Conservation (phyloP, 2,113 vertebrate genomes). For the Brachyistius frenatus region DNA sequence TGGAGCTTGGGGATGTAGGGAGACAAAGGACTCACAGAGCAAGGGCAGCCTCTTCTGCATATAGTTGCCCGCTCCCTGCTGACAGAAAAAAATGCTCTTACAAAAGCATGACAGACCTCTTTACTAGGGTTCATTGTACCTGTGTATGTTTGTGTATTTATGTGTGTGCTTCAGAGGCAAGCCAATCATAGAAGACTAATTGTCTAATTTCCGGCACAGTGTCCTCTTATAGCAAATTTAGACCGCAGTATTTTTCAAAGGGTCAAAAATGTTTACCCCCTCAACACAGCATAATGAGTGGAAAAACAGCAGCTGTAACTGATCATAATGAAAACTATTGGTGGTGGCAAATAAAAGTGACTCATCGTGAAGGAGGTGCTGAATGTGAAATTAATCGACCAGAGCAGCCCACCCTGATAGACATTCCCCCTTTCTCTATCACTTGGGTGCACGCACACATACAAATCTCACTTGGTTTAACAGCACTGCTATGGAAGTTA, state of each 20-base stretch:
- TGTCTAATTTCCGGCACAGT: conserved; percentile 16
- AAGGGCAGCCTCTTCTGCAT: conserved; percentile 76
- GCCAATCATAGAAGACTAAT: too few relatives aligned
- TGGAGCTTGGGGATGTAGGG: conserved; percentile 76
- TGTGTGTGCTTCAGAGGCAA: neutral
- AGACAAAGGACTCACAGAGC: conserved; percentile 81
- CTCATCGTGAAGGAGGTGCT: conserved; percentile 62
- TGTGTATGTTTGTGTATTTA: conserved; percentile 9
- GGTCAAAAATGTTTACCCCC: conserved; percentile 46
- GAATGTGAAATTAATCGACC: conserved; percentile 74
- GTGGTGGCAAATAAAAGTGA: conserved; percentile 62
- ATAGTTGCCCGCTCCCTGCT: conserved; percentile 68
- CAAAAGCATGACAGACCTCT: conserved; percentile 65
- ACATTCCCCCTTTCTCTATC: conserved; percentile 44
- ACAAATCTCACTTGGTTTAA: conserved; percentile 63
- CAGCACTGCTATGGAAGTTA: conserved; percentile 75
- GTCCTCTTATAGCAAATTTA: conserved; percentile 39
- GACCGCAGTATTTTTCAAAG: conserved; percentile 46
- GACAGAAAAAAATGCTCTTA: conserved; percentile 67
- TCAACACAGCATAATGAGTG: conserved; percentile 37
- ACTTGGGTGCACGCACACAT: conserved; percentile 42
- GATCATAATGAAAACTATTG: conserved; percentile 58
- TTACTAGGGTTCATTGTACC: conserved; percentile 42
- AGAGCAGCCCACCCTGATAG: conserved; percentile 58
- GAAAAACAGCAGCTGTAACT: conserved; percentile 45